Evolutionary conservation across 2,888 invertebrate genomes (phyloP), one percentile per base, ranked within the genome.

Genomic region (Hypselothyrea guttata): DNA sequence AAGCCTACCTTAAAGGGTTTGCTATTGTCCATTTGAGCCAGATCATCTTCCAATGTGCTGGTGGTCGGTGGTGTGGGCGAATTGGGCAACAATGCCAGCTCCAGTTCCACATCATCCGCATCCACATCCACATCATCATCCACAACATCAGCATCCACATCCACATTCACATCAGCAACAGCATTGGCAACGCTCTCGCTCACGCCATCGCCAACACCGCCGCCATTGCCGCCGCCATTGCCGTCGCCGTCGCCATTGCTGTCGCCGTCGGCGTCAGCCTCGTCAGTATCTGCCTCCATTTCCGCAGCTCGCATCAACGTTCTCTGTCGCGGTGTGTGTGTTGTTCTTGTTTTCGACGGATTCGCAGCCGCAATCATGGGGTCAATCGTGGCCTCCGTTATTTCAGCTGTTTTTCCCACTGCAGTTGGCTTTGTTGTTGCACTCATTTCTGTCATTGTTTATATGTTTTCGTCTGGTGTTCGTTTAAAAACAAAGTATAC

Each of bases 1-100:
- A 4, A 22, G 77, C 81, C 22, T 56, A 81, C 81, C 81, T 81
- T 81, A 55, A 81, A 81, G 28, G 81, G 81, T 48, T 86, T 81
- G 71, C 85, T 84, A 63, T 71, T 84, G 61, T 81, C 79, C 47
- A 81, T 41, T 51, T 72, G 73, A 34, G 62, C 76, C 15, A 85
- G 51, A 54, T 83, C 77, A 40, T 85, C 85, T 34, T 85, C 79
- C 11, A 22, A 5, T 22, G 57, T 60, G 30, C 54, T 65, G 49
- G 55, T 75, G 15, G 68, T 81, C 44, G 84, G 68, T n/a, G 86
- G 77, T n/a, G 86, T 79, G 48, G 77, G 84, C 34, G 84, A 68
- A 34, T 53, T 66, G 12, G 81, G 76, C 22, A 82, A 84, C 37
- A 86, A 37, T 37, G 84, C 78, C 66, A 78, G 44, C 41, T 78